These are phyloP conservation scores for Gallinago paraguaiae DNA, from an alignment of 2,113 vertebrate species.

Conservation along the genomic window DNA sequence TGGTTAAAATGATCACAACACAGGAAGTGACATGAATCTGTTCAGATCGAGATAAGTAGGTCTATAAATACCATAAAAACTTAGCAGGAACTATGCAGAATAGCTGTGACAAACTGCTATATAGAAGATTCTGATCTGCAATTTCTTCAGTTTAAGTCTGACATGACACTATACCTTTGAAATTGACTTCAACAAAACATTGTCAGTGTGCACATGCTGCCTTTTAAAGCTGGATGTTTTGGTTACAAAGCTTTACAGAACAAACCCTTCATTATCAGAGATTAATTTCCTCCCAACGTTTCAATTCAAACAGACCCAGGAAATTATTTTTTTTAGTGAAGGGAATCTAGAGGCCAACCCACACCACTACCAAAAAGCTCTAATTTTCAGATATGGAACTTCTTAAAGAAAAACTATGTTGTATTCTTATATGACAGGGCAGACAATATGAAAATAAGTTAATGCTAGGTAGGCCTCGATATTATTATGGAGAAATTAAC, in stretches of 20 bases:
- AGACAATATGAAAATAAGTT: not conserved
- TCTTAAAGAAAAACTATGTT: not conserved
- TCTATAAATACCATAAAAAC: not conserved
- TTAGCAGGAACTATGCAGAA: not conserved
- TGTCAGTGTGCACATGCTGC: not conserved
- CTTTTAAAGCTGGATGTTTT: not conserved
- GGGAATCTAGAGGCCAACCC: not conserved
- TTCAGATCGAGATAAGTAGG: not conserved
- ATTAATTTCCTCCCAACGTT: not conserved
- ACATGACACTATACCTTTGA: not conserved
- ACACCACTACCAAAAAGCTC: not conserved
- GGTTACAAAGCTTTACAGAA: not conserved
- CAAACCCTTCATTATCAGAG: not conserved
- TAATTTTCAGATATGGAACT: not conserved
- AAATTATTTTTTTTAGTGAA: not conserved
- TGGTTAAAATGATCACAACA: not conserved
- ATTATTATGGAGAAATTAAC: not conserved
- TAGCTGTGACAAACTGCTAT: not conserved
- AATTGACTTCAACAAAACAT: not conserved
- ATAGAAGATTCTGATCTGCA: not conserved
- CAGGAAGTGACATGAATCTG: not conserved
- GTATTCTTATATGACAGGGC: not conserved
- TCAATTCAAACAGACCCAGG: not conserved
- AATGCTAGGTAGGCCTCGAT: not conserved
- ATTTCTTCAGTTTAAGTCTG: not conserved